Conservation (phyloP, 2,888 invertebrate genomes). For the Agrochola lychnidis region DNA sequence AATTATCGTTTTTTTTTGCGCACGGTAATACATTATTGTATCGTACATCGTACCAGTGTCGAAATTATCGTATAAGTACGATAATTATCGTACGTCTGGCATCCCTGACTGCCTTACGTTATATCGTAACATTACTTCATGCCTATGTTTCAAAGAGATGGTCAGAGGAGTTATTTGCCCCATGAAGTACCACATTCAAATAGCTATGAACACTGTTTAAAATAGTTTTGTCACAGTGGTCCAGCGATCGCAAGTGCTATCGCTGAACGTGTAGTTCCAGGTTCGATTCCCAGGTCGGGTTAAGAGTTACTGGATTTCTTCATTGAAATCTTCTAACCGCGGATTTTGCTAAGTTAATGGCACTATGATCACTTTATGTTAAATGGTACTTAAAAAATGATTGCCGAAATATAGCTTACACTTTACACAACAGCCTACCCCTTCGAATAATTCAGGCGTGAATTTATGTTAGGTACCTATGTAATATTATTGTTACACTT, state of each 20-base stretch:
- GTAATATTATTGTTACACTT: neutral
- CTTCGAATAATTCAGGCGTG: neutral
- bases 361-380: neutral
- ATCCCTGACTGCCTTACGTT: neutral
- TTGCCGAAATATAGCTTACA: neutral
- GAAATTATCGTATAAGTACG: too few relatives aligned
- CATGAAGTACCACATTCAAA: neutral
- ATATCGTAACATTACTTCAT: neutral
- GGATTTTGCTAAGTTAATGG: neutral
- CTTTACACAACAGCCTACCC: too few relatives aligned
- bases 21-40: too few relatives aligned
- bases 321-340: neutral
- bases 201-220: neutral
- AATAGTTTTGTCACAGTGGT: neutral
- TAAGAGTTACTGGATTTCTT: neutral
- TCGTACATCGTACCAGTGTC: too few relatives aligned
- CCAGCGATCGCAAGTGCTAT: neutral
- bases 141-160: too few relatives aligned
- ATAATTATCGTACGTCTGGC: too few relatives aligned
- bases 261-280: neutral
- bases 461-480: neutral
- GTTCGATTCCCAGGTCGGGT: neutral
- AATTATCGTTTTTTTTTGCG: too few relatives aligned
- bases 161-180: neutral
- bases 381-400: too few relatives aligned